Conservation (phyloP, 1,140 invertebrate species). For the Drosophila paulistorum region DNA sequence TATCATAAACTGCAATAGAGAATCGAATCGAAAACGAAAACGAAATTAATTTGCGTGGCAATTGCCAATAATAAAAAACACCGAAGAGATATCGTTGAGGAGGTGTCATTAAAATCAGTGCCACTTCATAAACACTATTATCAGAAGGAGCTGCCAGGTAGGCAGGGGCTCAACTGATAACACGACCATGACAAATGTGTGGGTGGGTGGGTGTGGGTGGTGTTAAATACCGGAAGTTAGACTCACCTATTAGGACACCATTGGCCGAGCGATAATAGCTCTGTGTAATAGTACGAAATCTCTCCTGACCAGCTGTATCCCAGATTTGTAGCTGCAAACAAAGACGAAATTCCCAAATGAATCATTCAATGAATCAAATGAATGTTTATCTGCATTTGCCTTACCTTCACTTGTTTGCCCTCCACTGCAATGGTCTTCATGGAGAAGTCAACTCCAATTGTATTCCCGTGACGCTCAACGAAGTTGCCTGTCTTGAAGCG, state of each 20-base stretch:
- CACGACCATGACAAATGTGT: conserved; percentile 40
- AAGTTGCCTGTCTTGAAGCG: conserved; percentile 96
- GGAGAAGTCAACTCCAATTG: conserved; percentile 98
- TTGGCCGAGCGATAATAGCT: conserved; percentile 97
- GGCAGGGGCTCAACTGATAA: conserved; percentile 40
- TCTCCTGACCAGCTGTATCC: conserved; percentile 97
- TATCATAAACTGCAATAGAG: conserved; percentile 91
- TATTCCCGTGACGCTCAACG: conserved; percentile 95
- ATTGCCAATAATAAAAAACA: background rate
- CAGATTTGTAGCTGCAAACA: conserved; percentile 88
- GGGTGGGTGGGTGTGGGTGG: conserved; percentile 48
- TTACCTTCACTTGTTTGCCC: conserved; percentile 96
- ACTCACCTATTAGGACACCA: conserved; percentile 91
- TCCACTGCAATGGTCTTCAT: conserved; percentile 97
- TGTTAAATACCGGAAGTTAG: background rate
- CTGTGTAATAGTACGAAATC: conserved; percentile 96
- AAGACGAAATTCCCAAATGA: background rate
- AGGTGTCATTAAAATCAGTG: conserved; percentile 58
- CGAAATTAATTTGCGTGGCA: conserved; percentile 26
- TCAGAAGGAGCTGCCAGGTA: conserved; percentile 19
- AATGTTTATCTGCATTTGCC: background rate
- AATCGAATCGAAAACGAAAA: background rate
- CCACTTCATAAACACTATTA: conserved; percentile 46
- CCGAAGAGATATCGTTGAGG: conserved; percentile 34
- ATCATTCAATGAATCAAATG: background rate